These are phyloP conservation scores for Folsomia manolachei DNA, from an alignment of 2,888 invertebrate species.

Conservation along the genomic window DNA sequence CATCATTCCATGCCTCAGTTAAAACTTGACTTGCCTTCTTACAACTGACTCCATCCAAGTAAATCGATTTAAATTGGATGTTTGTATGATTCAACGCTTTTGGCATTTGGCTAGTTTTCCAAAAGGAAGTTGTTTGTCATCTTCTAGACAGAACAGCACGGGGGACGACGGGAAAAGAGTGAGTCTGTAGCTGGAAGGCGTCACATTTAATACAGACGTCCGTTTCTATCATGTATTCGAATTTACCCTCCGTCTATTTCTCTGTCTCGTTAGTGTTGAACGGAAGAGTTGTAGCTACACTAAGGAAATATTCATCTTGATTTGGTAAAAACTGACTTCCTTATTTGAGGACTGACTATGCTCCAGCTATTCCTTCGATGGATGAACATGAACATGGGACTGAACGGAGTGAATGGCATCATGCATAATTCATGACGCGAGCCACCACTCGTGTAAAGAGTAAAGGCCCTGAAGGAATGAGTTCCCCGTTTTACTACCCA, in stretches of 20 bases:
- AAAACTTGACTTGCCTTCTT: no score
- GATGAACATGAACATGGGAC: no score
- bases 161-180: not conserved
- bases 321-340: conserved; percentile 31
- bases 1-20: not conserved
- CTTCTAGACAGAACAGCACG: not conserved
- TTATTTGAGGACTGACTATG: conserved; percentile 18
- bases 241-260: not conserved
- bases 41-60: no score
- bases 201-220: conserved; percentile 32
- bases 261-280: not conserved
- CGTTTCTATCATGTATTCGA: no score
- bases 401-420: conserved; percentile 32
- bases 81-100: not conserved
- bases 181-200: conserved; percentile 26
- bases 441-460: conserved; percentile 35
- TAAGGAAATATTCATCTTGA: conserved; percentile 44
- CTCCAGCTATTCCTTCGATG: no score
- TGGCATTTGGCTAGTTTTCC: not conserved
- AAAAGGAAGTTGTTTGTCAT: conserved; percentile 19
- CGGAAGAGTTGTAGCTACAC: not conserved
- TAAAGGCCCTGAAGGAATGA: conserved; percentile 34
- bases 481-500: no score
- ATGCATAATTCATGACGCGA: conserved; percentile 48
- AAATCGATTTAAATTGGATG: not conserved